These are phyloP conservation scores for Bombus pascuorum DNA, from an alignment of 1,140 invertebrate species.

Conservation along the genomic window DNA sequence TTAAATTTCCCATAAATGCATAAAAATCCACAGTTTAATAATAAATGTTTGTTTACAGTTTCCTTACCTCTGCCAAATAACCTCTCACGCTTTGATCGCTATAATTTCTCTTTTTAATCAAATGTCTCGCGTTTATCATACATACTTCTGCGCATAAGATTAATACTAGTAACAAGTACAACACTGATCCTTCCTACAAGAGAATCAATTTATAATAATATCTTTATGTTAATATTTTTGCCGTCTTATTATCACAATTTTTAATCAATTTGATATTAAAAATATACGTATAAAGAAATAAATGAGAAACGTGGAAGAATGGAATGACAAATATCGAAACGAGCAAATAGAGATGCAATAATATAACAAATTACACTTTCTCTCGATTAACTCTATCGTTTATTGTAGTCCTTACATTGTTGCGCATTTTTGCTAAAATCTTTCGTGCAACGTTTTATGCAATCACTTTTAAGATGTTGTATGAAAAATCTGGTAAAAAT, in stretches of 20 bases:
- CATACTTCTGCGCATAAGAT: constrained; percentile 65
- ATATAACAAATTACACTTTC: not conserved
- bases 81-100: constrained; percentile 90
- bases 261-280: not conserved
- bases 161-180: constrained; percentile 66
- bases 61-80: constrained; percentile 90
- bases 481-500: not conserved
- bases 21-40: too few species aligned
- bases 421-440: constrained; percentile 8
- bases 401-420: constrained; percentile 27
- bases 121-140: constrained; percentile 69
- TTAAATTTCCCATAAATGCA: too few species aligned
- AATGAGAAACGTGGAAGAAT: not conserved
- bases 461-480: constrained; percentile 10
- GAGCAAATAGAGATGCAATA: not conserved
- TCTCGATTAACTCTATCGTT: not conserved
- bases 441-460: not conserved
- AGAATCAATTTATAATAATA: constrained; percentile 4
- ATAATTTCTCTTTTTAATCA: constrained; percentile 86
- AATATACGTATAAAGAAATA: not conserved
- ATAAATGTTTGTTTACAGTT: not conserved
- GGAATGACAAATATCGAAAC: not conserved
- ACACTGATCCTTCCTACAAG: constrained; percentile 55
- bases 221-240: not conserved
- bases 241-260: not conserved